Evolutionary conservation across 2,888 invertebrate genomes (phyloP), one percentile per base, ranked within the genome.

Genomic region (Synanthedon myopaeformis): DNA sequence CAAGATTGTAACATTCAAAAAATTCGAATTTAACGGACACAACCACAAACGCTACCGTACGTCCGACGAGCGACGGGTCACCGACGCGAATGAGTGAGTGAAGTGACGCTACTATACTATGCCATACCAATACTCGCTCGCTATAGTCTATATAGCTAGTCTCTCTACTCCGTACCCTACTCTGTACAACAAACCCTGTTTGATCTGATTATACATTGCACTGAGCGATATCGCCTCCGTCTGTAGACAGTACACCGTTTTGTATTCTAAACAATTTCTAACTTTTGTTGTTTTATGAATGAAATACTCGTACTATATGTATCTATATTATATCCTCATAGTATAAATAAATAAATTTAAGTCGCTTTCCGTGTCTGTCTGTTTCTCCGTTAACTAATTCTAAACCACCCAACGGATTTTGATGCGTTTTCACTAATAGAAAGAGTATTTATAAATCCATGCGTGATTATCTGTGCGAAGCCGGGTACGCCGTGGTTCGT

Each of bases 1-100:
- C 67, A 58, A 59, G 59, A 53, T 65, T 66, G 61, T 62, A 65
- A 67, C 67, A 65, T 67, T 69, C 64, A 80, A 72, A 67, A 35
- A 82, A 79, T 68, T 65, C 70, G 64, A 66, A 76, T 74, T 70
- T 64, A 61, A 62, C 67, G 64, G 59, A 58, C 56, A 28, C 53
- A 59, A 61, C 76, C 73, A 73, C 72, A 69, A 74, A 72, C 64
- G 60, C 73, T 68, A 59, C 49, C 49, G 10, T 2, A 72, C 85
- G 75, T 69, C 78, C 70, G 62, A 51, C 69, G 65, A 70, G 69
- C 71, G 62, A 64, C 69, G 73, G 63, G 61, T 66, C 71, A 65
- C 65, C 71, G 76, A 79, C 82, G 82, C 82, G 85, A 86, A 74
- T 86, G 79, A 76, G 61, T 61, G 64, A 64, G 66, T 65, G 64